Percentiles rank a stretch among this genome's conserved stretches.
Conservation (phyloP, 2,797 vertebrate species). For the Gambelia wislizenii region DNA sequence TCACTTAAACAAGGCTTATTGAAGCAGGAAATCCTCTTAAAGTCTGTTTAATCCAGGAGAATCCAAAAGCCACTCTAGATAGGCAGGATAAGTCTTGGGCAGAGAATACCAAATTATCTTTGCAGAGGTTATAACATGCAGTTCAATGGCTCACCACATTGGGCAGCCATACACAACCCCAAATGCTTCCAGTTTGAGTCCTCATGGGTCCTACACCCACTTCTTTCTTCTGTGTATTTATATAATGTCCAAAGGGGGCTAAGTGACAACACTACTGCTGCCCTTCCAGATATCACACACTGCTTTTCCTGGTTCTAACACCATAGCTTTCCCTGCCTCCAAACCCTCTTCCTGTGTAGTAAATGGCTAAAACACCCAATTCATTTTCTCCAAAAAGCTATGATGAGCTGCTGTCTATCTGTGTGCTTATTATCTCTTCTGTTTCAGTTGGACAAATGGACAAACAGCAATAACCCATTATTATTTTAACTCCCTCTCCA, state of each 20-base stretch:
- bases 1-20: not conserved
- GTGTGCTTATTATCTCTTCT: not conserved
- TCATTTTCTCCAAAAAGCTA: not conserved
- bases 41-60: no score
- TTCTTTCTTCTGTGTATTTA: not conserved
- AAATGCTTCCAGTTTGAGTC: not conserved
- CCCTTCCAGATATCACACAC: not conserved
- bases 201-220: no score
- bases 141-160: no score
- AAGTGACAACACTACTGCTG: not conserved
- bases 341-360: not conserved
- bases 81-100: no score
- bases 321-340: not conserved
- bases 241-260: not conserved
- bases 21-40: no score
- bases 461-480: not conserved
- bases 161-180: no score
- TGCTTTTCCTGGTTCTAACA: not conserved
- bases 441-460: not conserved
- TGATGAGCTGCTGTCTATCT: not conserved
- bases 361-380: not conserved
- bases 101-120: no score
- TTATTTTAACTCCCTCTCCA: not conserved
- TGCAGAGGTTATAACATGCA: no score
- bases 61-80: no score